Base-by-base conservation (phyloP, 2,113 vertebrate species). In the Baryphthengus martii region DNA sequence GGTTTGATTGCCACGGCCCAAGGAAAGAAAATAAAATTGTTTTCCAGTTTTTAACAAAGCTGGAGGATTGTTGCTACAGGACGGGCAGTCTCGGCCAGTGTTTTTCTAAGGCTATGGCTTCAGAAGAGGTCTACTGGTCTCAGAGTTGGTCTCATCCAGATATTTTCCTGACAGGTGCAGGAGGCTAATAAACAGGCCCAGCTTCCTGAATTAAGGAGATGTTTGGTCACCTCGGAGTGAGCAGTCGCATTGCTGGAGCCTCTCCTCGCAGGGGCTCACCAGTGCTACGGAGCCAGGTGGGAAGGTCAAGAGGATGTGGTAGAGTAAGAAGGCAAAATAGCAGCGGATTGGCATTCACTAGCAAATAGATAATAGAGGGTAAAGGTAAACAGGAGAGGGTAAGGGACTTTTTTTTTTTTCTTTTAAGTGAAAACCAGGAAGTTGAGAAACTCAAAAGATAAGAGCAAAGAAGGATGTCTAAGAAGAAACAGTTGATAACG, bases 361-460 rank as follows among this genome's bases (percentile, higher is more conserved):
- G 39, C 47, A 59, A 52, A 40, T 0, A 35, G 50, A 40, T 33
- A 18, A 10, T 71, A 52, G 24, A 37, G 42, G 37, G 37, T n/a
- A 37, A 59, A 40, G 33, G 66, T 89, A 92, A 97, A 95, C 88
- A 93, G 49, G 24, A 85, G 75, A 87, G 62, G 31, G 70, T 66
- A 25, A 75, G 37, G 63, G 59, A 40, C 59, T 18, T 28, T 86
- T 55, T 20, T 85, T 44, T 76, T 39, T 71, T 33, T 42, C 61
- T 66, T 10, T 72, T 7, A 35, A 45, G 68, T 90, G 86, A 68
- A 78, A 91, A 40, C 13, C 45, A 86, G 82, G 96, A 98, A 97
- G 96, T 97, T 70, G 76, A 97, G 96, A 95, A 96, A 97, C 71
- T 61, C 47, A 45, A 55, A 21, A 96, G 97, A 98, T 97, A 97